A percentile compares a stretch with the other conserved stretches of the same genome.
phyloP scores from a whole-genome alignment of 2,888 invertebrate genomes.

The Tiliacea aurago region DNA sequence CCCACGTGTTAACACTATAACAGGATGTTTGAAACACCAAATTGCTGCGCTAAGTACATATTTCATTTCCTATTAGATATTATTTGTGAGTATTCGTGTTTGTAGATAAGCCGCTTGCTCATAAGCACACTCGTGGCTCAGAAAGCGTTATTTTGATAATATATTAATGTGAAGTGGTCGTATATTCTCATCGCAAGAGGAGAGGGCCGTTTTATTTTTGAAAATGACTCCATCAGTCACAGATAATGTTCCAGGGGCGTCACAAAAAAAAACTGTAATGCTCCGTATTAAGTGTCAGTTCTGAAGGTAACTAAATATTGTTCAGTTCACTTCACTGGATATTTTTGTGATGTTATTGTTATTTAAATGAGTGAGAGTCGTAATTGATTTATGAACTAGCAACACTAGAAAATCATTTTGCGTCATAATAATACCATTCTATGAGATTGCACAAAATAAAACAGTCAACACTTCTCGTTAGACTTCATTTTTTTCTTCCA shows the following conservation, averaged over 20 bases:
- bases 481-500: conserved; percentile 33
- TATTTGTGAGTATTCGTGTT: conserved; percentile 82
- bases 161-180: conserved; percentile 85
- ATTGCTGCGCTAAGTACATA: conserved; percentile 83
- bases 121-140: conserved; percentile 73
- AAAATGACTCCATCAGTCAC: conserved; percentile 89
- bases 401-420: conserved; percentile 26
- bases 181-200: conserved; percentile 80
- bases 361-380: conserved; percentile 67
- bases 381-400: conserved; percentile 65
- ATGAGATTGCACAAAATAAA: conserved; percentile 47
- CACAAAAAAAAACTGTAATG: conserved; percentile 82
- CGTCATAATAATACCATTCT: conserved; percentile 39
- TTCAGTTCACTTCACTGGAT: conserved; percentile 74
- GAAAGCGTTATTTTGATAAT: conserved; percentile 86
- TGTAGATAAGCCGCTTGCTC: conserved; percentile 80
- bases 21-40: conserved; percentile 88
- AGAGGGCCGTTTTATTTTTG: conserved; percentile 88
- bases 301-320: conserved; percentile 84
- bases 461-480: conserved; percentile 39
- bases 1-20: conserved; percentile 85
- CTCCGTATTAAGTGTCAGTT: conserved; percentile 81
- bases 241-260: conserved; percentile 82
- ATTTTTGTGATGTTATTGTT: conserved; percentile 77
- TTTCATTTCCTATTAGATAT: conserved; percentile 87